phyloP scores from a whole-genome alignment of 2,797 vertebrate genomes.

The Carduelis carduelis region DNA sequence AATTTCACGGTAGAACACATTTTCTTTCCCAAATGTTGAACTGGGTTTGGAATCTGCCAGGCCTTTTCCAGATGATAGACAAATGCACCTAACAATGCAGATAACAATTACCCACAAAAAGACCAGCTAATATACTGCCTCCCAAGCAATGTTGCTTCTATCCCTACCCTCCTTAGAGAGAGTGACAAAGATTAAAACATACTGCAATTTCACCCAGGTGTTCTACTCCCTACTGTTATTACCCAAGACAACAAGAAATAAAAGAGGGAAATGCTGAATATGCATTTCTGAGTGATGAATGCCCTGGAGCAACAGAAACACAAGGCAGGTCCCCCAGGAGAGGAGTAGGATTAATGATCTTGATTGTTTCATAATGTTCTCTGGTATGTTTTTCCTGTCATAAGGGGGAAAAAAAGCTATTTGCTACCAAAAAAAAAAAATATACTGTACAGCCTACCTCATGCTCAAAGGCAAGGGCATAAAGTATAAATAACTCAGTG shows the following conservation, averaged over 20 bases:
- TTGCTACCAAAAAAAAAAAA: not conserved
- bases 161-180: not conserved
- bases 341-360: slow-evolving; percentile 29
- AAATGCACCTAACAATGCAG: not conserved
- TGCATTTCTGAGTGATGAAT: slow-evolving; percentile 18
- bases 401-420: not conserved
- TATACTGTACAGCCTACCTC: not conserved
- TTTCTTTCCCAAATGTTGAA: not conserved
- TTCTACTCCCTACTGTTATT: not conserved
- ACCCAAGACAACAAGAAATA: not conserved
- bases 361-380: slow-evolving; percentile 33
- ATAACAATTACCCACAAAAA: not conserved
- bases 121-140: not conserved
- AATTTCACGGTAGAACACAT: not conserved
- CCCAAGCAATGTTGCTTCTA: not conserved
- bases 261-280: not conserved
- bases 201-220: not conserved
- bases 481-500: not conserved
- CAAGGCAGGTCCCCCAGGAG: slow-evolving; percentile 7
- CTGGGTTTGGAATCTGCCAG: not conserved
- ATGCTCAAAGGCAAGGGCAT: not conserved
- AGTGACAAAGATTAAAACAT: not conserved
- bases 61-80: not conserved
- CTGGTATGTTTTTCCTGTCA: not conserved
- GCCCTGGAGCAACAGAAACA: slow-evolving; percentile 26